phyloP scores from a whole-genome alignment of 2,888 invertebrate genomes.

The Diploptera punctata region DNA sequence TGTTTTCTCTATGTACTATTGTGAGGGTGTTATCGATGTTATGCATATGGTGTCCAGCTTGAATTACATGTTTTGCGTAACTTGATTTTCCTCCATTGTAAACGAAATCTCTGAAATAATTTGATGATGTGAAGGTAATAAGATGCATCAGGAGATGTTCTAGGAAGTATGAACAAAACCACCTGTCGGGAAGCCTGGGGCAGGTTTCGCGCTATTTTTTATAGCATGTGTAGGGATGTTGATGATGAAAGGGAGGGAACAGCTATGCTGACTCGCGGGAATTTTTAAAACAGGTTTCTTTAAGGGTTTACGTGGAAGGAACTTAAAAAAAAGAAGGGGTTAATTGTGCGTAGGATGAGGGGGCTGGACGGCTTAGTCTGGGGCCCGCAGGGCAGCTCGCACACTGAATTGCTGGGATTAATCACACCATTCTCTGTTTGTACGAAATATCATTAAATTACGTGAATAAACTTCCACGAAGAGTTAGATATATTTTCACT shows the following conservation, averaged over 20 bases:
- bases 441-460: no score
- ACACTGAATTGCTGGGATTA: not conserved
- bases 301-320: slow-evolving; percentile 18
- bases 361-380: slow-evolving; percentile 2
- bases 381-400: not conserved
- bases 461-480: no score
- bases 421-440: no score
- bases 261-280: slow-evolving; percentile 25
- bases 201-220: slow-evolving; percentile 26
- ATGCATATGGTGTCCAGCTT: no score
- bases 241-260: slow-evolving; percentile 4
- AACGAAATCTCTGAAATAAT: no score
- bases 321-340: slow-evolving; percentile 17
- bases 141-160: not conserved
- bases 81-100: no score
- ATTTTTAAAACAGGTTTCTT: slow-evolving; percentile 24
- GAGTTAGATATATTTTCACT: no score
- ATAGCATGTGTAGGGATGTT: not conserved
- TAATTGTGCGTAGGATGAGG: slow-evolving; percentile 31
- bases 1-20: no score
- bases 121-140: no score
- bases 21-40: no score
- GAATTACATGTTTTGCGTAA: no score
- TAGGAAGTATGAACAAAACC: slow-evolving; percentile 1
- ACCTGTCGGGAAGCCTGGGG: slow-evolving; percentile 20